Percentiles rank a stretch among this genome's conserved stretches.
These are phyloP conservation scores for Caligus rogercresseyi DNA, from an alignment of 1,140 invertebrate species.

Conservation along the genomic window DNA sequence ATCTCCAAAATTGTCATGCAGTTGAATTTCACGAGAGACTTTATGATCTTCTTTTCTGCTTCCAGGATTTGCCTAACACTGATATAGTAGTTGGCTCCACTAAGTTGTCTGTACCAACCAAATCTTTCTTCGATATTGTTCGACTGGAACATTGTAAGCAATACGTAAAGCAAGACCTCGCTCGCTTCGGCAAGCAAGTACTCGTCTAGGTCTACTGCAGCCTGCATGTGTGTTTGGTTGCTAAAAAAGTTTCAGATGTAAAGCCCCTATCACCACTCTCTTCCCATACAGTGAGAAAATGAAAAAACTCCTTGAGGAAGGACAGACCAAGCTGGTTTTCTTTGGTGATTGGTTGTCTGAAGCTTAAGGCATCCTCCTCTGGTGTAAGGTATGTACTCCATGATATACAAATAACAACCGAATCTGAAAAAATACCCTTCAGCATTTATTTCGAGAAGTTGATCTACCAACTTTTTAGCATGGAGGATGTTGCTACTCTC, in stretches of 20 bases:
- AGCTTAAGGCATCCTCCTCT: background rate
- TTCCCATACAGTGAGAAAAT: background rate
- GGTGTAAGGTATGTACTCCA: too few species aligned
- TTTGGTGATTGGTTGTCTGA: background rate
- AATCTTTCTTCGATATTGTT: too few species aligned
- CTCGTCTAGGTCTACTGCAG: background rate
- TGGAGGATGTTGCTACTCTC: too few species aligned
- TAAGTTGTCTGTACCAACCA: too few species aligned
- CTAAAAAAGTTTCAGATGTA: background rate
- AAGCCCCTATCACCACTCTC: background rate
- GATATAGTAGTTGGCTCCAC: background rate
- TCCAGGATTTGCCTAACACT: background rate
- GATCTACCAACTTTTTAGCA: too few species aligned
- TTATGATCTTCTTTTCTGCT: background rate
- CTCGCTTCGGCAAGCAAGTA: background rate
- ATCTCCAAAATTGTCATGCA: too few species aligned
- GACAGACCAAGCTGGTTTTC: background rate
- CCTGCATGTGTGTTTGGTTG: background rate
- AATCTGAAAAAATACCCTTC: too few species aligned
- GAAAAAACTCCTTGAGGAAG: background rate
- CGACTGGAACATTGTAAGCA: background rate
- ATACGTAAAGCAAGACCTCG: background rate
- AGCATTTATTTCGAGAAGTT: too few species aligned
- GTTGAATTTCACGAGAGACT: background rate
- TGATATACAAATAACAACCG: too few species aligned